Base-by-base conservation (phyloP, 2,888 invertebrate species). In the Galerucella calmariensis region DNA sequence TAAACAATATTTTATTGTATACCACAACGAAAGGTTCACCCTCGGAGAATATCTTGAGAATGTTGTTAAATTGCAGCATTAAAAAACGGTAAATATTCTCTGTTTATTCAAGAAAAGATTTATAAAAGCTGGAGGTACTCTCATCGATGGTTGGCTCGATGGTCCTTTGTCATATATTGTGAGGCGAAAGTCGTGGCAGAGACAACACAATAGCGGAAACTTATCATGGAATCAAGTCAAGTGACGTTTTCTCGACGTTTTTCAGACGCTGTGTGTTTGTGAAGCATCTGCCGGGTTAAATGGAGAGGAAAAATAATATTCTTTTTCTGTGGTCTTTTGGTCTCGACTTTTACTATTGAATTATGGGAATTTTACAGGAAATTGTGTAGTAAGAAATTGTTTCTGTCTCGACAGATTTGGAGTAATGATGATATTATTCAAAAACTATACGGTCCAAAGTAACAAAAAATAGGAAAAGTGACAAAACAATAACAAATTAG, bases 121-220 rank as follows among this genome's bases (percentile, higher is more conserved):
- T 72, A 72, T 67, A 75, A 74, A 77, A 69, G 61, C 65, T 68
- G 73, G 62, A 67, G 73, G 76, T 65, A 76, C 75, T 77, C 74
- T 77, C 74, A 74, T 77, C 74, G 77, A 80, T 80, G 75, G 69
- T 76, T 80, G 74, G 67, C 73, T 73, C 74, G 75, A 72, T 76
- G 77, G 77, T 77, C 76, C 80, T 80, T 80, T 80, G 76, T 80
- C 80, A 80, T 75, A 76, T 74, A 77, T 75, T 77, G 80, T 79
- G 78, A 77, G 74, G 73, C 69, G 75, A 78, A 80, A 75, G 70
- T 73, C 79, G 79, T 79, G 78, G 80, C 78, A 78, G 79, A 69
- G 56, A 75, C 79, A 79, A 80, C 81, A 82, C 82, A 84, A 83
- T 81, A 80, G 80, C 79, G 73, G 72, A 76, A 79, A 81, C 78